Percentiles rank a stretch among this genome's conserved stretches.
phyloP scores from a whole-genome alignment of 2,888 invertebrate species.

The Scelioninae gen. 1 region DNA sequence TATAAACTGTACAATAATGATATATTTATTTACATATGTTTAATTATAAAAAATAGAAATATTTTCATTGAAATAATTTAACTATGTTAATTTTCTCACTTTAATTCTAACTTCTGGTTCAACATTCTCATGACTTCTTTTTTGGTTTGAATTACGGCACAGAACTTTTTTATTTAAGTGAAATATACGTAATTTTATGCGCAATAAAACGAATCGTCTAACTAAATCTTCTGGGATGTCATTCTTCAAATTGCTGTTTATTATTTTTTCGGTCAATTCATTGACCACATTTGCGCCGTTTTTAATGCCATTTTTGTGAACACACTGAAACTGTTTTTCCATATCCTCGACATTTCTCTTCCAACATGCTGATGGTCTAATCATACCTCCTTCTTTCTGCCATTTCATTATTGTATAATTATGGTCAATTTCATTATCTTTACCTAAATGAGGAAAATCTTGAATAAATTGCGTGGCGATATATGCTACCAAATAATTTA shows the following conservation, averaged over 20 bases:
- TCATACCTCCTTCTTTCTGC: not conserved
- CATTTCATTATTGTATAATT: conserved; percentile 12
- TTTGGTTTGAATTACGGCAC: not conserved
- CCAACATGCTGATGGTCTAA: conserved; percentile 10
- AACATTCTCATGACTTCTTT: not conserved
- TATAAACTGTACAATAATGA: too few relatives aligned
- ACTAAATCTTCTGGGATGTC: conserved; percentile 24
- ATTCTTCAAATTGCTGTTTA: not conserved
- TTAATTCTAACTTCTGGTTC: conserved; percentile 24
- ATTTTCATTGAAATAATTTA: too few relatives aligned
- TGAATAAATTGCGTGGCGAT: conserved; percentile 26
- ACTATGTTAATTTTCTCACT: conserved; percentile 16
- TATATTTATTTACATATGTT: too few relatives aligned
- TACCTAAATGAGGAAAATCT: conserved; percentile 28
- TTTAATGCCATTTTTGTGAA: conserved; percentile 24
- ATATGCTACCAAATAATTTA: not conserved
- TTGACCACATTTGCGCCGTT: not conserved
- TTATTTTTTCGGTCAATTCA: conserved; percentile 6
- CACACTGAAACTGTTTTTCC: conserved; percentile 20
- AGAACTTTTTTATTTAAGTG: conserved; percentile 23
- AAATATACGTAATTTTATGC: conserved; percentile 25
- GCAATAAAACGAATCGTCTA: not conserved
- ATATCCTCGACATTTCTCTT: not conserved
- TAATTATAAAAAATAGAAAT: too few relatives aligned
- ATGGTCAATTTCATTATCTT: conserved; percentile 27